Percentiles rank a stretch among this genome's conserved stretches.
Conservation (phyloP, 1,140 invertebrate species). For the Pogonomyrmex californicus region DNA sequence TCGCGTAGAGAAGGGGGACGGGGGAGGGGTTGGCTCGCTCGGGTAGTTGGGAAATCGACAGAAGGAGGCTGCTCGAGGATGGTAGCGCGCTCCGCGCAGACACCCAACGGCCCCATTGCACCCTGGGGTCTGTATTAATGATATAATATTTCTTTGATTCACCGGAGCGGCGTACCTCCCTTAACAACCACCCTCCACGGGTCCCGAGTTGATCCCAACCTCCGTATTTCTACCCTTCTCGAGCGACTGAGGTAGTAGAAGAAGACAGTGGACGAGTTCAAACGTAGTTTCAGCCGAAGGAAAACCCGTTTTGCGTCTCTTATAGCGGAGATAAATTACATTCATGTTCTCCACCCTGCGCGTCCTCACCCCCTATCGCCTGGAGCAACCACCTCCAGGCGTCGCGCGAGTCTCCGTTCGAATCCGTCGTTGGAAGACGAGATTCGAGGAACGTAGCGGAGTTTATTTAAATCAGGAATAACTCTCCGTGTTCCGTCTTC, state of each 20-base stretch:
- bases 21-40: background rate
- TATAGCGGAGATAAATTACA: constrained; percentile 81
- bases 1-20: background rate
- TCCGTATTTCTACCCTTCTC: constrained; percentile 32
- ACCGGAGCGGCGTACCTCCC: constrained; percentile 72
- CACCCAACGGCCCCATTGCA: constrained; percentile 75
- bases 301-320: constrained; percentile 79
- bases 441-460: constrained; percentile 62
- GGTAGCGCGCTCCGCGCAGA: constrained; percentile 61
- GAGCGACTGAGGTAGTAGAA: constrained; percentile 41
- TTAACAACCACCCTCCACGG: constrained; percentile 76
- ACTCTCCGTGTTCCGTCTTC: constrained; percentile 52
- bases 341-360: constrained; percentile 73
- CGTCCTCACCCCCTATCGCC: constrained; percentile 53
- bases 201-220: constrained; percentile 22
- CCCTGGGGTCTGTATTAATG: constrained; percentile 81
- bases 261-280: constrained; percentile 74
- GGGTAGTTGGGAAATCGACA: constrained; percentile 55
- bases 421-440: constrained; percentile 73
- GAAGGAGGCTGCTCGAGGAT: background rate
- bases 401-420: constrained; percentile 58
- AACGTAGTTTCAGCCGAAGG: constrained; percentile 76
- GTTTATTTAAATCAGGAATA: constrained; percentile 80
- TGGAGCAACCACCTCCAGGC: constrained; percentile 58
- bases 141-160: constrained; percentile 84